A percentile compares a stretch with the other conserved stretches of the same genome.
phyloP scores from a whole-genome alignment of 2,888 invertebrate genomes.

The Cerastis leucographa region DNA sequence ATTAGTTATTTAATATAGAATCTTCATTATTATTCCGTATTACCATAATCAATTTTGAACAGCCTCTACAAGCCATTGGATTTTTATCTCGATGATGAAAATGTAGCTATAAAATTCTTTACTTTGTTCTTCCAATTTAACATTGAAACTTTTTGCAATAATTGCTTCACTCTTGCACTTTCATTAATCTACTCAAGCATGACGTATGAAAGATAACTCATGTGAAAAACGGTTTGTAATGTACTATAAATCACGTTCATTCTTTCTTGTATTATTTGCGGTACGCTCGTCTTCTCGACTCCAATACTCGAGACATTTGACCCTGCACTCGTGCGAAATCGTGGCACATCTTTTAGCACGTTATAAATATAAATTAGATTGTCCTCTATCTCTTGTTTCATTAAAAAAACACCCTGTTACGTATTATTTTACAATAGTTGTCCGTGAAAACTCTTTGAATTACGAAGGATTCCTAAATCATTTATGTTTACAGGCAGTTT shows the following conservation, averaged over 20 bases:
- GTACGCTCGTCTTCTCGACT: conserved; percentile 6
- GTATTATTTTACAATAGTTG: neutral
- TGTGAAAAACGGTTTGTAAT: conserved; percentile 47
- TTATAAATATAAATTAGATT: conserved; percentile 34
- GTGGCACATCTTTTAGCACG: conserved; percentile 42
- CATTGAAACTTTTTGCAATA: conserved; percentile 52
- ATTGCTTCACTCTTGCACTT: conserved; percentile 56
- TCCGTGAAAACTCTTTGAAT: neutral
- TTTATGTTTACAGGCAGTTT: neutral
- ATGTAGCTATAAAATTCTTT: conserved; percentile 12
- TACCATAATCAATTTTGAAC: conserved; percentile 11
- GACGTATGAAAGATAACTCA: conserved; percentile 52
- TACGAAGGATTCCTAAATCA: neutral
- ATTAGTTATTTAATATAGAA: conserved; percentile 18
- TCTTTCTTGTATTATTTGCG: conserved; percentile 36
- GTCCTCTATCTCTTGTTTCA: conserved; percentile 45
- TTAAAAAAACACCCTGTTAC: neutral
- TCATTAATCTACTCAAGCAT: conserved; percentile 59
- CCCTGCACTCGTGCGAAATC: conserved; percentile 47
- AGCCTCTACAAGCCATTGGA: conserved; percentile 4
- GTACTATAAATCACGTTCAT: conserved; percentile 41
- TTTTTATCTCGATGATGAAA: conserved; percentile 16
- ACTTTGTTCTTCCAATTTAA: conserved; percentile 30
- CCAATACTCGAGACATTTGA: conserved; percentile 40
- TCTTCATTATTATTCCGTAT: conserved; percentile 24